Conservation (phyloP, 2,888 invertebrate species). For the Ariolimax columbianus region DNA sequence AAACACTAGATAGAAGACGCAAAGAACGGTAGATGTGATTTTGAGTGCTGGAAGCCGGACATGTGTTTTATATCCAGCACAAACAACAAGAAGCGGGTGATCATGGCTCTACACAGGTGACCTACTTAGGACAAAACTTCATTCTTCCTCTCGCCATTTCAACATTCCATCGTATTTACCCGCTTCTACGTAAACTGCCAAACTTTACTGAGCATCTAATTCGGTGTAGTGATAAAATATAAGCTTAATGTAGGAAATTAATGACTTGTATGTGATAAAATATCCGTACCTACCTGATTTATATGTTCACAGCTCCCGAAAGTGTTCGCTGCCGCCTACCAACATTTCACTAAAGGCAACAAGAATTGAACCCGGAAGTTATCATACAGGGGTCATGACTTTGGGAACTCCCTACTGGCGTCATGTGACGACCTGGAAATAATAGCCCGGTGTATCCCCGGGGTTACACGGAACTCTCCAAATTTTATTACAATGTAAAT, state of each 20-base stretch:
- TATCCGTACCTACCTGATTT: not conserved
- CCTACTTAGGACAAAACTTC: not conserved
- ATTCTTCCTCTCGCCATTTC: not conserved
- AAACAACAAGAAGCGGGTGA: not conserved
- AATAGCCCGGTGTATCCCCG: too few relatives aligned
- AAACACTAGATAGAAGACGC: too few relatives aligned
- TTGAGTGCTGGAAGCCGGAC: not conserved
- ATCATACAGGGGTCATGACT: not conserved
- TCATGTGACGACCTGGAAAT: not conserved
- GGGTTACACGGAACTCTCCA: too few relatives aligned
- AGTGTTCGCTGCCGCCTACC: not conserved
- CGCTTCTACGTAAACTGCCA: not conserved
- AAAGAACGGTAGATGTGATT: too few relatives aligned
- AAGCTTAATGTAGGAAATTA: not conserved
- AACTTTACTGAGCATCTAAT: not conserved
- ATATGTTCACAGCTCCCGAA: not conserved
- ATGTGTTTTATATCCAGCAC: not conserved
- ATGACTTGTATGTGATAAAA: not conserved
- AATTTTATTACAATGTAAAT: too few relatives aligned
- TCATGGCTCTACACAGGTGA: not conserved
- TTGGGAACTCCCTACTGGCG: not conserved
- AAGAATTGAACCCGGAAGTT: slow-evolving; percentile 15
- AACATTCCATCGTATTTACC: not conserved
- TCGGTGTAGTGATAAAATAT: not conserved
- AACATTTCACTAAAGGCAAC: not conserved